Base-by-base conservation (phyloP, 2,113 vertebrate species). In the Cephalopterus ornatus region DNA sequence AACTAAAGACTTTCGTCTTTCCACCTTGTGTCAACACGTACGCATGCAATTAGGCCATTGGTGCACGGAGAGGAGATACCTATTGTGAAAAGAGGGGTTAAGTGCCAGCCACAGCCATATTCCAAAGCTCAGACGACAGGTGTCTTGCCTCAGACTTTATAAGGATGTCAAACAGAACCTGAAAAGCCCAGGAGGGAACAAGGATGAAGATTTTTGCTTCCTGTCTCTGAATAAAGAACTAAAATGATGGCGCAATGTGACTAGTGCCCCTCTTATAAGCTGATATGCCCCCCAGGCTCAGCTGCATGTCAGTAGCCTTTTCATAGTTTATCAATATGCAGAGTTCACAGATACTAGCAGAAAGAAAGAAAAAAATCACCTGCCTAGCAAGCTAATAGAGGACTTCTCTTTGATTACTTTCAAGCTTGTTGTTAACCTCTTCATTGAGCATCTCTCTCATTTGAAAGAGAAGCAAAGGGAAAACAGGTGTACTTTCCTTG, bases 1-100 rank as follows among this genome's bases (percentile, higher is more conserved):
- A 78, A 94, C 96, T 97, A 68, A 96, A 93, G 92, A 61, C 95
- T 95, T 96, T 94, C 76, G 96, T 95, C 92, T 93, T 97, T 95
- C 72, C 58, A 94, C 70, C 77, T 53, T 87, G 76, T 79, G 88
- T 93, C 91, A 84, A 93, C 91, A 92, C 1, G 68, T 16, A 90
- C 17, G 2, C 26, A 5, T 33, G 26, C 82, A 88, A 94, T 94
- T 88, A 88, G 75, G 68, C 73, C 80, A 35, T 17, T 53, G 78
- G 83, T 78, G 32, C 49, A 49, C 37, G 18, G 46, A 92, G 58
- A 83, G 56, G 35, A 96, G 88, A 86, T 75, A 49, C 12, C 28
- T 53, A 33, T 22, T 39, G 28, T 49, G 84, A 81, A 67, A 91
- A 96, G 52, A 72, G 15, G 52, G 44, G 65, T 91, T 88, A 92